phyloP scores from a whole-genome alignment of 2,888 invertebrate genomes.

The Lycaena phlaeas region DNA sequence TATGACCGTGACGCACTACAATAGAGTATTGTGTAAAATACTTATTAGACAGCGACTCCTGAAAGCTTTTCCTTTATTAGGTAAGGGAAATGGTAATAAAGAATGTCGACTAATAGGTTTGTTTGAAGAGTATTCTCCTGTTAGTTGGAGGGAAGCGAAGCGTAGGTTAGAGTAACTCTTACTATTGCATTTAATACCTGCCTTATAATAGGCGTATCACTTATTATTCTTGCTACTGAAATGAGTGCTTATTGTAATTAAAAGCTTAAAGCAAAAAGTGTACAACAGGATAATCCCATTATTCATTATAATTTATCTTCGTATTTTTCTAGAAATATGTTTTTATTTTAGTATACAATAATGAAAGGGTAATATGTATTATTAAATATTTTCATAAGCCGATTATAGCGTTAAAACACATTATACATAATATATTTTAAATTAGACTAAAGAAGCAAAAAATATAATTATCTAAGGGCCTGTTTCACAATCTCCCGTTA shows the following conservation, averaged over 20 bases:
- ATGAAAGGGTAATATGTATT: too few relatives aligned
- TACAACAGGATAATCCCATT: constrained; percentile 3
- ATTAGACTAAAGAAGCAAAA: too few relatives aligned
- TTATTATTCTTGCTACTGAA: background rate
- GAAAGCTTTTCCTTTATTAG: constrained; percentile 11
- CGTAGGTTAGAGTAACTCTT: constrained; percentile 5
- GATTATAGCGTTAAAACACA: too few relatives aligned
- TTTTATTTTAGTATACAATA: too few relatives aligned
- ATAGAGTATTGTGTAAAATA: constrained; percentile 9
- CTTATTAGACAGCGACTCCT: background rate
- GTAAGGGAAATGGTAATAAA: constrained; percentile 9
- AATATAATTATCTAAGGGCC: too few relatives aligned
- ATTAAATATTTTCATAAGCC: too few relatives aligned
- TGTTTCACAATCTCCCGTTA: too few relatives aligned
- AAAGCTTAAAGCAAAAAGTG: background rate
- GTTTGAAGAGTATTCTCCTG: constrained; percentile 2
- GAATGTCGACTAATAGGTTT: constrained; percentile 2
- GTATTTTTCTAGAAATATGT: too few relatives aligned
- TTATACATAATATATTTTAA: too few relatives aligned
- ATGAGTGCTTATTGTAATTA: constrained; percentile 6
- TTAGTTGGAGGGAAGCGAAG: constrained; percentile 6
- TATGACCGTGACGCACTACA: constrained; percentile 18
- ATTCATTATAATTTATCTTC: too few relatives aligned
- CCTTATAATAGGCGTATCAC: constrained; percentile 4
- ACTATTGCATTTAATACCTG: constrained; percentile 5